phyloP scores from a whole-genome alignment of 2,888 invertebrate species.

The Priocnemis perturbator region DNA sequence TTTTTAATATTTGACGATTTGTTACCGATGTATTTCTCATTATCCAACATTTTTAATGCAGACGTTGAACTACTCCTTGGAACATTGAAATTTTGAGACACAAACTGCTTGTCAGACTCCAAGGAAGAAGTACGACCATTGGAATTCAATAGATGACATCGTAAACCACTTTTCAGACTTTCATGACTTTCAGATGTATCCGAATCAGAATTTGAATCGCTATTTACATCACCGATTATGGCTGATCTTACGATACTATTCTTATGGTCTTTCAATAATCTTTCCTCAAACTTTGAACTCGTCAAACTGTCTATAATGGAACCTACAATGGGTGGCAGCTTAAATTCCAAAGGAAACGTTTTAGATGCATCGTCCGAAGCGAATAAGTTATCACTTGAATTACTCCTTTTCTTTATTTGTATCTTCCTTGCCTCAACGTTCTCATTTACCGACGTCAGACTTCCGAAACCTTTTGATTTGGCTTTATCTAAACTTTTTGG shows the following conservation, averaged over 20 bases:
- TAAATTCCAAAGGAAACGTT: slow-evolving; percentile 67
- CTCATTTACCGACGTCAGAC: slow-evolving; percentile 68
- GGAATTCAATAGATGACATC: slow-evolving; percentile 59
- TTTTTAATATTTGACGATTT: slow-evolving; percentile 3
- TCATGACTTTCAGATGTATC: slow-evolving; percentile 68
- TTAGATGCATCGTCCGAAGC: slow-evolving; percentile 54
- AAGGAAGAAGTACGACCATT: slow-evolving; percentile 26
- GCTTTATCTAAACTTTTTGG: slow-evolving; percentile 59
- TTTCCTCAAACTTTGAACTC: slow-evolving; percentile 57
- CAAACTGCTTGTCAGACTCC: slow-evolving; percentile 28
- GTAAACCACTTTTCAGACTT: slow-evolving; percentile 62
- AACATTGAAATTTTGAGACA: slow-evolving; percentile 18
- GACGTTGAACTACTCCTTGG: slow-evolving; percentile 14
- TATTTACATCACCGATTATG: slow-evolving; percentile 34
- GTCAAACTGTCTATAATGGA: slow-evolving; percentile 82
- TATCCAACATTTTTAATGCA: slow-evolving; percentile 15
- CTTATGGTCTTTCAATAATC: slow-evolving; percentile 30
- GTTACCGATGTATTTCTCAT: neutral
- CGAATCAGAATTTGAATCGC: slow-evolving; percentile 61
- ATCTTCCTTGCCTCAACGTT: slow-evolving; percentile 64
- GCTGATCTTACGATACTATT: slow-evolving; percentile 10
- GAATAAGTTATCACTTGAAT: slow-evolving; percentile 65
- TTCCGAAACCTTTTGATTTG: slow-evolving; percentile 66
- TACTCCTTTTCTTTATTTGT: slow-evolving; percentile 65
- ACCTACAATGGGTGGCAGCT: slow-evolving; percentile 83